Evolutionary conservation across 2,113 vertebrate species (phyloP).

Genomic region (Chaenogobius annularis): DNA sequence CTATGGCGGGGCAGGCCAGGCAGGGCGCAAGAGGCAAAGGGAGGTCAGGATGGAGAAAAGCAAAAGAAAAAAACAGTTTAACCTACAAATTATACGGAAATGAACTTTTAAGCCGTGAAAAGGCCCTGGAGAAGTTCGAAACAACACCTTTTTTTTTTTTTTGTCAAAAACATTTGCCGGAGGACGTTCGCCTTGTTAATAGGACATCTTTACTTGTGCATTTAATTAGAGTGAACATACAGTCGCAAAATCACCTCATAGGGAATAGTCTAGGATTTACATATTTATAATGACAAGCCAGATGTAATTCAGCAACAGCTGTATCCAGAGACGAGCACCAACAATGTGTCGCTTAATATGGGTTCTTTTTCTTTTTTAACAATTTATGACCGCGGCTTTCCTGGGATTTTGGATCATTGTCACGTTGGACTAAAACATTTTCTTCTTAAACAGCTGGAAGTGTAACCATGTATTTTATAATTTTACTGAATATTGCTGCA

Average conservation of each 20-base stretch:
- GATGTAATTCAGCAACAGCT: constrained; percentile 12
- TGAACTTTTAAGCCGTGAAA: background rate
- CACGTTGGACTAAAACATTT: background rate
- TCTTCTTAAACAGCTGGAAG: background rate
- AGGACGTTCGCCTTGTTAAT: constrained; percentile 21
- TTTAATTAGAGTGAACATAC: constrained; percentile 35
- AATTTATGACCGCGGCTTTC: background rate
- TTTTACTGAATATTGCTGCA: background rate
- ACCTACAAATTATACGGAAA: background rate
- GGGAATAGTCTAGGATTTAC: constrained; percentile 28
- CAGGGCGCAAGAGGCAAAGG: constrained; percentile 61
- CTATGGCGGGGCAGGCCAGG: constrained; percentile 79
- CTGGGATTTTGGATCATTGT: background rate
- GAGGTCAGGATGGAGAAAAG: constrained; percentile 35
- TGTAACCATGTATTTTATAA: background rate
- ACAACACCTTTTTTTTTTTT: background rate
- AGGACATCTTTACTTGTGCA: constrained; percentile 23
- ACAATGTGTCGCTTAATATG: too few species aligned
- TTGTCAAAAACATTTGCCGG: background rate
- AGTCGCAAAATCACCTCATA: constrained; percentile 26
- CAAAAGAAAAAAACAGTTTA: constrained; percentile 55
- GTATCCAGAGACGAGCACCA: constrained; percentile 3
- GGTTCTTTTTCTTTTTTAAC: background rate
- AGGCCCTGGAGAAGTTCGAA: background rate
- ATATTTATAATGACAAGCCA: constrained; percentile 36